Evolutionary conservation across 2,113 vertebrate genomes (phyloP), one percentile per base, ranked within the genome.

Genomic region (Channa maculata): DNA sequence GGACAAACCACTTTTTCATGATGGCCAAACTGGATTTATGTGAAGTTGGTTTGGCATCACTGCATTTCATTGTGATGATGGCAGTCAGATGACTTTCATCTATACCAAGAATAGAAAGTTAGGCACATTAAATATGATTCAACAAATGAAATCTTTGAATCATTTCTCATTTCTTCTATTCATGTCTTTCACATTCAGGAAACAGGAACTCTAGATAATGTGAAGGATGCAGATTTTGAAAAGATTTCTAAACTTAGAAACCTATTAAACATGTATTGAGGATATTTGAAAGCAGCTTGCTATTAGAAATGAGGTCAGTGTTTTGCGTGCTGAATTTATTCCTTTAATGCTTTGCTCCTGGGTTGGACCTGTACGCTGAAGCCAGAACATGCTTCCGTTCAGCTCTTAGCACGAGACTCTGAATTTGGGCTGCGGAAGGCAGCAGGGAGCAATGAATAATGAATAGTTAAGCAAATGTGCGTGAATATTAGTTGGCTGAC

Each of bases 361-460:
- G 44, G 24, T 76, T 72, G 70, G 44, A 62, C 58, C 59, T 0
- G 38, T 11, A 46, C 10, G 34, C 65, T 38, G 37, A 77, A 77
- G 55, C 49, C 71, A 64, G 54, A 84, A 78, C 75, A 48, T 36
- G 37, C 63, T 85, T 82, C 51, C 45, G 38, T 66, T 75, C 62
- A 61, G 50, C 71, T 55, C 61, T 14, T 13, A 13, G 46, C 52
- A 5, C 43, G 5, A 62, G 77, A 64, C 70, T 68, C 41, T 37
- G 83, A 76, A 72, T 87, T 85, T 67, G 76, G 80, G 59, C 79
- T 66, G 68, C 11, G 14, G 76, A 67, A 63, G 70, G 52, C 75
- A 83, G 75, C 15, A 2, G 85, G 62, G 68, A 83, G 75, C 44
- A 24, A 83, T 88, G 79, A 86, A 88, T 89, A 89, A 88, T 84